Percentiles rank a stretch among this genome's conserved stretches.
Evolutionary conservation across 2,797 vertebrate genomes (phyloP).

Genomic region (Sardinella longiceps): DNA sequence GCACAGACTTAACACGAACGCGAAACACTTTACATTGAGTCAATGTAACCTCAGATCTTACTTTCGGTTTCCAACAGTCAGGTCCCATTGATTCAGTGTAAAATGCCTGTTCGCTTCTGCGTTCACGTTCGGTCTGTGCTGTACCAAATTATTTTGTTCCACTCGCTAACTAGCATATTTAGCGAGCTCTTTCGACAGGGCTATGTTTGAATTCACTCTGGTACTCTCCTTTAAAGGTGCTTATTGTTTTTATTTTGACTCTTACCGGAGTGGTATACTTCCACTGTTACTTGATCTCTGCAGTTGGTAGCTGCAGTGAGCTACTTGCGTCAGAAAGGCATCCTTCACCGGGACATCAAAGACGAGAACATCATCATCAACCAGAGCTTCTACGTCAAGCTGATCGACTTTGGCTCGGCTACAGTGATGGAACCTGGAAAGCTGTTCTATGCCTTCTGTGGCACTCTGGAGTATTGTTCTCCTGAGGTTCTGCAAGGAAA

Average conservation of each 20-base stretch:
- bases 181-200: too few relatives aligned
- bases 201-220: too few relatives aligned
- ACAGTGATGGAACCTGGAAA: constrained; percentile 82
- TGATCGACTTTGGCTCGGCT: constrained; percentile 94
- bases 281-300: neutral
- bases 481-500: constrained; percentile 93
- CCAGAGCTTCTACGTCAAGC: constrained; percentile 86
- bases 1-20: too few relatives aligned
- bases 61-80: too few relatives aligned
- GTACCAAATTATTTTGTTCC: too few relatives aligned
- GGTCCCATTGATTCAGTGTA: too few relatives aligned
- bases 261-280: neutral
- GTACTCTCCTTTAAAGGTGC: too few relatives aligned
- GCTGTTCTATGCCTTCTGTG: constrained; percentile 91
- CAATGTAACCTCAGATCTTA: too few relatives aligned
- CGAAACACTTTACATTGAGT: too few relatives aligned
- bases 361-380: constrained; percentile 96
- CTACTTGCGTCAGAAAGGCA: constrained; percentile 81
- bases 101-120: too few relatives aligned
- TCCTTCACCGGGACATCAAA: constrained; percentile 94
- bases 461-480: constrained; percentile 94
- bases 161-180: too few relatives aligned
- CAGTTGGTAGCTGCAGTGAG: constrained; percentile 89
- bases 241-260: neutral
- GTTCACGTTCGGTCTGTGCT: too few relatives aligned